phyloP scores from a whole-genome alignment of 2,113 vertebrate genomes.

The Dermatemys mawii region DNA sequence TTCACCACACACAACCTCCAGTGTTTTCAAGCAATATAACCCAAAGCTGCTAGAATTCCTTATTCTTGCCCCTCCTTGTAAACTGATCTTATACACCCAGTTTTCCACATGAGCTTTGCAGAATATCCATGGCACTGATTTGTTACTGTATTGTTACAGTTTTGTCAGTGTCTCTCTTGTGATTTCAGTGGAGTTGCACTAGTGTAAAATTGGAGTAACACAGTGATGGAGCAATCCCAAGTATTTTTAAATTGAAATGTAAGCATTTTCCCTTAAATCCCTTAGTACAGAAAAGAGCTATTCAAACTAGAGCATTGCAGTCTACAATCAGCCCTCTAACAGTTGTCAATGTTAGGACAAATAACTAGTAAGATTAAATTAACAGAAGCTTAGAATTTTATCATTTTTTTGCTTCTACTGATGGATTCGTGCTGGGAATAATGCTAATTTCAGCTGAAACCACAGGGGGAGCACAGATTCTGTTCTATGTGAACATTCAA shows the following conservation, averaged over 20 bases:
- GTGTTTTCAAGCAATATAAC: rapidly evolving
- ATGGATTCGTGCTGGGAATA: neutral
- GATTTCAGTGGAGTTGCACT: neutral
- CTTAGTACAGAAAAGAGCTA: neutral
- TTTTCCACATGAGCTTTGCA: rapidly evolving
- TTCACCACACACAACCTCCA: neutral
- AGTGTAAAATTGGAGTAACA: neutral
- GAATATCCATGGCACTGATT: rapidly evolving
- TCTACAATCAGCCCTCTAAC: neutral
- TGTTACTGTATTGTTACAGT: rapidly evolving
- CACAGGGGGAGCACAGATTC: neutral
- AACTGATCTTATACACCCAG: too few relatives aligned
- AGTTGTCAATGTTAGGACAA: neutral
- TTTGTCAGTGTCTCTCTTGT: neutral
- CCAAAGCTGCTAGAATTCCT: neutral
- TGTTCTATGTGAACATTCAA: neutral
- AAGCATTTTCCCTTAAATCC: neutral
- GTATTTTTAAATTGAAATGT: too few relatives aligned
- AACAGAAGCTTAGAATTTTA: neutral
- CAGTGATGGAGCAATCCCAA: neutral
- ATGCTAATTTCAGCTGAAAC: neutral
- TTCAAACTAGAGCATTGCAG: neutral
- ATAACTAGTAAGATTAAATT: neutral
- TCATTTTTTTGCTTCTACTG: neutral
- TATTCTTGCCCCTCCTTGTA: neutral